Conservation (phyloP, 2,113 vertebrate genomes). For the Centropus bengalensis region DNA sequence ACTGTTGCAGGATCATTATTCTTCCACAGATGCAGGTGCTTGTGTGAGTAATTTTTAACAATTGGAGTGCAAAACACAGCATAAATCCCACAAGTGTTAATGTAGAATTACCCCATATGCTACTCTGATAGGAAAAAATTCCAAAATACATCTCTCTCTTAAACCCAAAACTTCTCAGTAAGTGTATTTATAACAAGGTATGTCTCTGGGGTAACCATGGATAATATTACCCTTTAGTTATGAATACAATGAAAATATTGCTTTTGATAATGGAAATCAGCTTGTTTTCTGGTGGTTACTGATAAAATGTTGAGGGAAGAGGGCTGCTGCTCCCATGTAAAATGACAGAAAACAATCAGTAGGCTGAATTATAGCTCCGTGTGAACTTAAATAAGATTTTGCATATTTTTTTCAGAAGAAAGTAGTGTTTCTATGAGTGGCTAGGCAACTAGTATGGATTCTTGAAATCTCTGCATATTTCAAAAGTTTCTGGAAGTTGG, state of each 20-base stretch:
- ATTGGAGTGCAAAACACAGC: not conserved
- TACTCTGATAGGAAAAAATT: not conserved
- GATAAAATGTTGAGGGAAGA: not conserved
- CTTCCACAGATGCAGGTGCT: constrained; percentile 1
- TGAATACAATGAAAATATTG: not conserved
- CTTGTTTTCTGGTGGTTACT: not conserved
- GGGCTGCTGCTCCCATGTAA: not conserved
- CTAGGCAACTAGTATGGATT: not conserved
- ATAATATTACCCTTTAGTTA: not conserved
- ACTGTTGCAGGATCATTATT: constrained; percentile 12
- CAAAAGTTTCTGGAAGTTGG: not conserved
- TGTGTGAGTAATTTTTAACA: not conserved
- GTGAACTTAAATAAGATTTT: not conserved
- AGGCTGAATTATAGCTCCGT: not conserved
- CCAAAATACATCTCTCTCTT: not conserved
- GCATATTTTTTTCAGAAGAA: not conserved
- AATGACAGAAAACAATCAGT: not conserved
- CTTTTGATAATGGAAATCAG: not conserved
- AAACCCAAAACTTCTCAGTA: not conserved
- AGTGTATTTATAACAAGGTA: not conserved
- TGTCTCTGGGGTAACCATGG: not conserved
- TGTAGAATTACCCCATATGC: not conserved
- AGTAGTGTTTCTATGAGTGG: not conserved
- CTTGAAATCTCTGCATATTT: not conserved
- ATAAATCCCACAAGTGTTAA: not conserved